Percentiles rank a stretch among this genome's conserved stretches.
These are phyloP conservation scores for Melieria picta DNA, from an alignment of 2,888 invertebrate species.

Conservation along the genomic window DNA sequence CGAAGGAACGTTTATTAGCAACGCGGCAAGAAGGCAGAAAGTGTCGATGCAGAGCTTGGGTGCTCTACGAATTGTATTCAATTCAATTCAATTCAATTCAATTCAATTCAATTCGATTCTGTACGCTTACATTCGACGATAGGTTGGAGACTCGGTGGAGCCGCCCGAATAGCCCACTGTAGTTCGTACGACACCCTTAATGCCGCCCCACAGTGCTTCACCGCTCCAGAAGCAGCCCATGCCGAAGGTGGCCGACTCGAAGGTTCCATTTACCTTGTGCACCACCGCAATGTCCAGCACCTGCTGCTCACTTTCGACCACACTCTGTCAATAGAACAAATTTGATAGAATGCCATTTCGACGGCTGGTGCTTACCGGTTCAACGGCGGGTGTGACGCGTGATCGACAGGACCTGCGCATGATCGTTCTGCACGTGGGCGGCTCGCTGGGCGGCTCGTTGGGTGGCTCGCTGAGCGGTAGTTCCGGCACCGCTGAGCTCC, in stretches of 20 bases:
- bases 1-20: neutral
- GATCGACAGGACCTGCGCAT: no score
- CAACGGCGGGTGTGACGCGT: no score
- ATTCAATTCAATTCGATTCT: no score
- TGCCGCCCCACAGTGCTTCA: conserved; percentile 81
- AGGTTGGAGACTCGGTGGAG: conserved; percentile 80
- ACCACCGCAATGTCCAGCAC: conserved; percentile 58
- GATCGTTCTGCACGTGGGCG: no score
- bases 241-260: conserved; percentile 79
- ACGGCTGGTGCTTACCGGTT: no score
- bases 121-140: conserved; percentile 81
- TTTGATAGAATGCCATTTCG: no score
- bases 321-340: conserved; percentile 48
- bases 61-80: no score
- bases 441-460: no score
- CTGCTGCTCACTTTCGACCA: conserved; percentile 62
- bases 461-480: no score
- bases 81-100: no score
- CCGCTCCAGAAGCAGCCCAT: conserved; percentile 97
- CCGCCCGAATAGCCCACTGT: conserved; percentile 95
- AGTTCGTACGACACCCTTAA: conserved; percentile 82
- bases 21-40: conserved; percentile 31
- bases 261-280: conserved; percentile 56
- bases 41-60: neutral
- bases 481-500: no score